These are phyloP conservation scores for Onthophagus sagittarius DNA, from an alignment of 2,888 invertebrate genomes.

Conservation along the genomic window DNA sequence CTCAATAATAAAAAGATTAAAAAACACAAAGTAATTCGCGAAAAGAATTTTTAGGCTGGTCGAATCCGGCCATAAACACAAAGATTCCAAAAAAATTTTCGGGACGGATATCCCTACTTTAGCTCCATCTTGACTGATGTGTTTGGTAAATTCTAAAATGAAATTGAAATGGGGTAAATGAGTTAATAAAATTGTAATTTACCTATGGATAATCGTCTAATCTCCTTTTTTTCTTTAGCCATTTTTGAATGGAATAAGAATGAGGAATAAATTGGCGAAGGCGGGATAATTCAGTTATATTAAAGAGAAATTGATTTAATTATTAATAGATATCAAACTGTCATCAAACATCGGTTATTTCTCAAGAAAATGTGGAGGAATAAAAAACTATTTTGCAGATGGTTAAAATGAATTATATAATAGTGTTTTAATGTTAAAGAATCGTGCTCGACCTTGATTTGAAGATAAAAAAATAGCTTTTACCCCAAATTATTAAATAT, in stretches of 20 bases:
- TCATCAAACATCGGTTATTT: not conserved
- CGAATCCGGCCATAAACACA: slow-evolving; percentile 21
- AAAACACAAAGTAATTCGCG: slow-evolving; percentile 17
- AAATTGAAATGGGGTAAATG: not conserved
- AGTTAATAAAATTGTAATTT: not conserved
- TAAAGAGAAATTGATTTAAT: not conserved
- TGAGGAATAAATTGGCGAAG: not conserved
- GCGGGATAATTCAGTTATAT: not conserved
- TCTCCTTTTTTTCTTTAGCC: too few relatives aligned
- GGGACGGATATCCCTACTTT: slow-evolving; percentile 15
- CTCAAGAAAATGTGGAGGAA: too few relatives aligned
- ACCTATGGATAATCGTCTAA: too few relatives aligned
- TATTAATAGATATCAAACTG: slow-evolving; percentile 6
- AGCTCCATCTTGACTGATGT: slow-evolving; percentile 12
- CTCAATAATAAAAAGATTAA: slow-evolving; percentile 19
- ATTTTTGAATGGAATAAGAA: too few relatives aligned
- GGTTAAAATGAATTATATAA: not conserved
- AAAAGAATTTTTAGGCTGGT: not conserved
- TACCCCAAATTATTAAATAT: too few relatives aligned
- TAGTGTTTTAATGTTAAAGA: too few relatives aligned
- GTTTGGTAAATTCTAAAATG: slow-evolving; percentile 18
- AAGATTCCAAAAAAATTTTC: slow-evolving; percentile 19
- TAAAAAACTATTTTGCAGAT: too few relatives aligned
- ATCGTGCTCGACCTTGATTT: too few relatives aligned
- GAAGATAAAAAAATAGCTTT: too few relatives aligned